Evolutionary conservation across 2,797 vertebrate species (phyloP), one percentile per base, ranked within the genome.

Genomic region (Thaleichthys pacificus): DNA sequence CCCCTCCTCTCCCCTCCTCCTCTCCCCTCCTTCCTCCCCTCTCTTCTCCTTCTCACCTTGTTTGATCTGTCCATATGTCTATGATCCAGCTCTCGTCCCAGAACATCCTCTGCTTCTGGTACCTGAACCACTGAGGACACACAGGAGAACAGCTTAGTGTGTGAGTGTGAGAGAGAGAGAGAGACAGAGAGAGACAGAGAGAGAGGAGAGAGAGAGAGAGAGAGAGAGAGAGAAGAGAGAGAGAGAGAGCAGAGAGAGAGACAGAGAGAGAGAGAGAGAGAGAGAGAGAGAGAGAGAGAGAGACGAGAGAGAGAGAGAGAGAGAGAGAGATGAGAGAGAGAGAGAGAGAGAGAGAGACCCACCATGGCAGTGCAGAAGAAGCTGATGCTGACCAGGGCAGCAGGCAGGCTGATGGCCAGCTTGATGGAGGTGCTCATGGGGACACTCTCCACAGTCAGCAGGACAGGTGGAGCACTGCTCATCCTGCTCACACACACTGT

Each of bases 71-170:
- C 57, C 77, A 71, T 94, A 95, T 80, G n/a, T 95, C 92, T 65
- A 95, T 94, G 87, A 96, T 93, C 94, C 93, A 97, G 80, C 93
- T 96, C 89, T 96, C 93, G 78, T 95, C 93, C 93, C 94, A 95
- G 88, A 97, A 77, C 79, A 96, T 87, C 83, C 93, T 97, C 89
- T 94, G 89, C 68, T 94, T 95, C 90, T 97, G 95, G 83, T 95
- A 95, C 35, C 92, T 87, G 83, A 97, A 89, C 91, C 91, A 95
- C 94, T 96, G 66, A 60, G 60, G 60, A 66, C 54, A 67, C 65
- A 77, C 42, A 74, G 42, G 66, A 8, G 4, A 42, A 9, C 60
- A 22, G 17, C 19, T 2, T 0, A 26, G 22, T 69, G 14, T 64
- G 35, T 72, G 47, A 17, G 47, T 0, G 47, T 1, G 47, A 12